Percentiles rank a stretch among this genome's conserved stretches.
Conservation (phyloP, 2,797 vertebrate genomes). For the Sylvia borin region DNA sequence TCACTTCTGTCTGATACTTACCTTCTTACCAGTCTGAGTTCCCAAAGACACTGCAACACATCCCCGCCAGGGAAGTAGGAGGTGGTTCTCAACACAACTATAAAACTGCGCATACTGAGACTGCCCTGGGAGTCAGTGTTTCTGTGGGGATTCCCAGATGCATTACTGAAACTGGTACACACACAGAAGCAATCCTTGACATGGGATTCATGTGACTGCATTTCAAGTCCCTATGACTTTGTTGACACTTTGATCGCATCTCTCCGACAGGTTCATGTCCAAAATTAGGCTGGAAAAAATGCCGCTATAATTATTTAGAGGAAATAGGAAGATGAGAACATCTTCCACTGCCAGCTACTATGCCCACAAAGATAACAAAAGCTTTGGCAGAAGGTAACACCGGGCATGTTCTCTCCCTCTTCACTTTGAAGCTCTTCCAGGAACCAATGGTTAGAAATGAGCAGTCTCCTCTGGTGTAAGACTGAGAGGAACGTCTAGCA, state of each 20-base stretch:
- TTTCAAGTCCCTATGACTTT: neutral
- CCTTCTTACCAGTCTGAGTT: neutral
- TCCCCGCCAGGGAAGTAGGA: neutral
- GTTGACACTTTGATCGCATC: neutral
- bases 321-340: neutral
- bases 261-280: neutral
- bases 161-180: neutral
- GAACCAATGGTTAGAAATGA: neutral
- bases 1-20: neutral
- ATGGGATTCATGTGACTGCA: neutral
- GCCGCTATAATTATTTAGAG: slow-evolving; percentile 6
- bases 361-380: slow-evolving; percentile 35
- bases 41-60: neutral
- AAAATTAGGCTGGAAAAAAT: slow-evolving; percentile 52
- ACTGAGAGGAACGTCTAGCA: neutral
- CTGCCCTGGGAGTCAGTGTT: neutral
- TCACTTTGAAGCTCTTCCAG: slow-evolving; percentile 22
- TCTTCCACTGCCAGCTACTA: neutral
- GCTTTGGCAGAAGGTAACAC: neutral
- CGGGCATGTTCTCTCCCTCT: neutral
- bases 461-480: neutral
- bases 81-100: neutral
- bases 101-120: accelerated
- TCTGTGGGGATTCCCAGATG: neutral
- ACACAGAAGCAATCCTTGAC: neutral